phyloP scores from a whole-genome alignment of 2,113 vertebrate species.

The Salvelinus fontinalis region DNA sequence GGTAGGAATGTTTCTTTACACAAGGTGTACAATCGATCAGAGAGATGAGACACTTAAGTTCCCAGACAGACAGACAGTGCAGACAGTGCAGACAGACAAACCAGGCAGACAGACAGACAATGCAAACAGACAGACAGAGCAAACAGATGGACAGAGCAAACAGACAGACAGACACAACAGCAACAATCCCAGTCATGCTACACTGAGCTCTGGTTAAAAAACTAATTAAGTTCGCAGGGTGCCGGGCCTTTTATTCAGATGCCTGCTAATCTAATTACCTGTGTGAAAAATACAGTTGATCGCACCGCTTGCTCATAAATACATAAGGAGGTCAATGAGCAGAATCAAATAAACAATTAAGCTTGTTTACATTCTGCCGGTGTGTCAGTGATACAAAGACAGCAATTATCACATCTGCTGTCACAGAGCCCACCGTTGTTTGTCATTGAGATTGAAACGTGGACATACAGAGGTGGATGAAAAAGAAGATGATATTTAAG shows the following conservation, averaged over 20 bases:
- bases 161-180: background rate
- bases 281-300: constrained; percentile 54
- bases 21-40: constrained; percentile 7
- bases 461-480: background rate
- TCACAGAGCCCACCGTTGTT: no score
- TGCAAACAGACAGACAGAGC: no score
- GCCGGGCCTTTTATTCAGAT: constrained; percentile 26
- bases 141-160: no score
- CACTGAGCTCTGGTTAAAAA: constrained; percentile 20
- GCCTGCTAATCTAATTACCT: constrained; percentile 51
- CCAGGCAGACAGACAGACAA: no score
- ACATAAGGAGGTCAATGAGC: constrained; percentile 56
- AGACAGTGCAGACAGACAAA: background rate
- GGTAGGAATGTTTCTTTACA: constrained; percentile 53
- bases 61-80: background rate
- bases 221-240: constrained; percentile 28
- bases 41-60: no score
- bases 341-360: constrained; percentile 52
- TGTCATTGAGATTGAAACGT: background rate
- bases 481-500: background rate
- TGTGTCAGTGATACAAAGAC: constrained; percentile 44
- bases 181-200: constrained; percentile 8
- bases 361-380: constrained; percentile 14
- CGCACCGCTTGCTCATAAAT: constrained; percentile 45
- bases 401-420: background rate